Evolutionary conservation across 2,113 vertebrate species (phyloP), one percentile per base, ranked within the genome.

Genomic region (Perca schrenkii): DNA sequence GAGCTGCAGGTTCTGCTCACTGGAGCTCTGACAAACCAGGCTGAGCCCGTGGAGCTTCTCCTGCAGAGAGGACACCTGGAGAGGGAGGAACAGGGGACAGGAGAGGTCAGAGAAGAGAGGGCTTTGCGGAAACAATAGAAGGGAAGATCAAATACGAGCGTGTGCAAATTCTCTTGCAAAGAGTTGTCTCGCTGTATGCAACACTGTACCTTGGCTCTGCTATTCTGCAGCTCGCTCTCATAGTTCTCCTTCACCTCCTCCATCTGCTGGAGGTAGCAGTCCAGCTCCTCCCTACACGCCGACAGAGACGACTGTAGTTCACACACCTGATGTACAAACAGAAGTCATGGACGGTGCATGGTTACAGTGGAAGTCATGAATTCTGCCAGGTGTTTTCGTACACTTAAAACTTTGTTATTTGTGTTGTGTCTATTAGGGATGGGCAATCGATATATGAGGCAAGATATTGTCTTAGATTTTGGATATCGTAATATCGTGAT

Each of bases 1-100:
- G 10, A 99, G 94, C 83, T 96, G 91, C 70, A 95, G 73, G 90
- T 96, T 98, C 90, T 98, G 96, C 84, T 98, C 95, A 52, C 21
- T 88, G 56, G 92, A 95, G 76, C 94, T 95, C 85, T 96, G 94
- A 87, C 96, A 95, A 61, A 70, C 94, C 88, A 95, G 91, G 63
- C 75, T 91, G 91, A 93, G 94, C 62, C 94, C 79, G 75, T 95
- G 96, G 72, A 99, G 88, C 84, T 97, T 96, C 88, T 96, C 96
- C 93, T 97, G 97, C 80, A 99, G 95, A 50, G 91, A 94, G 56
- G 71, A 91, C 81, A 98, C 81, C 98, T 99, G 91, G 83, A 82
- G 88, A 58, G 74, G 70, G 11, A 65, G n/a, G 36, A 46, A 5
- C 50, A 8, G 8, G 8, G 40, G 6, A 34, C 3, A 75, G 4